phyloP scores from a whole-genome alignment of 2,797 vertebrate genomes.

The Avahi laniger region DNA sequence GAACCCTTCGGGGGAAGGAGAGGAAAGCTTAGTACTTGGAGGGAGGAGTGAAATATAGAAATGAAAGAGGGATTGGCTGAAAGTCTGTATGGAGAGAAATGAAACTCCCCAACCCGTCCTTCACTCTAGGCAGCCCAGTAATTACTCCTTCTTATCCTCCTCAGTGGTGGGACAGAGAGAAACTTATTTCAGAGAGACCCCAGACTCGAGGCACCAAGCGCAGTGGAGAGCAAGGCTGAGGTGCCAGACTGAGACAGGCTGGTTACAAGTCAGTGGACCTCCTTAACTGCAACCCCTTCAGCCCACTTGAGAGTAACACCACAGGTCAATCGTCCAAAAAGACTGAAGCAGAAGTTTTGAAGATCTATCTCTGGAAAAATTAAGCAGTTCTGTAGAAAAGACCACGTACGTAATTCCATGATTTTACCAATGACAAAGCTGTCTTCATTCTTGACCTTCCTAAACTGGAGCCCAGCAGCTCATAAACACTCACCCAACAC shows the following conservation, averaged over 20 bases:
- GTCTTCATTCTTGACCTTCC: not conserved
- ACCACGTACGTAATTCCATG: not conserved
- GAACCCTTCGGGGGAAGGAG: not conserved
- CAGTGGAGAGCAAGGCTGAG: not conserved
- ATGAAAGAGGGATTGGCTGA: not conserved
- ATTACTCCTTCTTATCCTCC: not conserved
- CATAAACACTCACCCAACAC: not conserved
- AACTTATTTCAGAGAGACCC: not conserved
- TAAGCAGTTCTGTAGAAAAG: not conserved
- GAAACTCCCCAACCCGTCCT: not conserved
- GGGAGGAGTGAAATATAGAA: not conserved
- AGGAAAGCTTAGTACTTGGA: not conserved
- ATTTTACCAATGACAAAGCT: not conserved
- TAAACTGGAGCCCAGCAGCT: not conserved
- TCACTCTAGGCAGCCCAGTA: not conserved
- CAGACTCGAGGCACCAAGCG: not conserved
- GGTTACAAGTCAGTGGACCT: not conserved
- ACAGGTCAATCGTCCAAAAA: not conserved
- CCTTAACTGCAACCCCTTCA: not conserved
- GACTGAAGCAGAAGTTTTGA: not conserved
- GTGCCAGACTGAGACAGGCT: not conserved
- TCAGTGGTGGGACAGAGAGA: not conserved
- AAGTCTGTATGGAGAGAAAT: not conserved
- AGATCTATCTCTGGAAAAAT: not conserved
- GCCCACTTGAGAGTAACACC: not conserved